Evolutionary conservation across 1,140 invertebrate genomes (phyloP), one percentile per base, ranked within the genome.

Genomic region (Lordiphosa stackelbergi): DNA sequence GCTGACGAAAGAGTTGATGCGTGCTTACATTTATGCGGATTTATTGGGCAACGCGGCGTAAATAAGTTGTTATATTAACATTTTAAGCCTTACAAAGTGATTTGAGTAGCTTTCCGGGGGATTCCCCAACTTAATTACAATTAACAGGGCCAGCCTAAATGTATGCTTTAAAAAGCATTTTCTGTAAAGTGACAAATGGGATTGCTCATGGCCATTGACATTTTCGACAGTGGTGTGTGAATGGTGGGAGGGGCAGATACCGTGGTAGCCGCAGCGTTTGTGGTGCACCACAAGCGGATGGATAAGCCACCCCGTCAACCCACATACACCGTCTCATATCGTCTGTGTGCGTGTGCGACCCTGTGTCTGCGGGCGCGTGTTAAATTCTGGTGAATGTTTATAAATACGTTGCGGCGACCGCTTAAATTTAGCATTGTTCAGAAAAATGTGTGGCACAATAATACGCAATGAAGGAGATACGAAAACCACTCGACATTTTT

Each of bases 371-470:
- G 36, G 37, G 61, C 31, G 48, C 37, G 36, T 46, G 49, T 69
- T 69, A 63, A 57, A 66, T 57, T 66, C 51, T 55, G 75, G 40
- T 68, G 71, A 74, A 79, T 74, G 66, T 81, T 81, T 79, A 79
- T 79, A 79, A 79, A 79, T 79, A 68, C 62, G 63, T 61, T 81
- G 75, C 36, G 74, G 75, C 57, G 46, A 19, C 58, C 38, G 40
- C 62, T 73, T 65, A 70, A 79, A 79, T 79, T 79, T 63, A 71
- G 58, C 61, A 57, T 41, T 31, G 28, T 42, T 54, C 49, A 38
- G 45, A 35, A 22, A 45, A 54, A 53, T 51, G 36, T 8, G 51
- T 42, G 41, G 16, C 34, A 12, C 35, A 57, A 57, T 68, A 58
- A 51, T 68, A 31, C 57, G 63, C 24, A n/a, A 64, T 52, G 57